These are phyloP conservation scores for Alviniconcha marisindica DNA, from an alignment of 1,140 invertebrate genomes.

Conservation along the genomic window DNA sequence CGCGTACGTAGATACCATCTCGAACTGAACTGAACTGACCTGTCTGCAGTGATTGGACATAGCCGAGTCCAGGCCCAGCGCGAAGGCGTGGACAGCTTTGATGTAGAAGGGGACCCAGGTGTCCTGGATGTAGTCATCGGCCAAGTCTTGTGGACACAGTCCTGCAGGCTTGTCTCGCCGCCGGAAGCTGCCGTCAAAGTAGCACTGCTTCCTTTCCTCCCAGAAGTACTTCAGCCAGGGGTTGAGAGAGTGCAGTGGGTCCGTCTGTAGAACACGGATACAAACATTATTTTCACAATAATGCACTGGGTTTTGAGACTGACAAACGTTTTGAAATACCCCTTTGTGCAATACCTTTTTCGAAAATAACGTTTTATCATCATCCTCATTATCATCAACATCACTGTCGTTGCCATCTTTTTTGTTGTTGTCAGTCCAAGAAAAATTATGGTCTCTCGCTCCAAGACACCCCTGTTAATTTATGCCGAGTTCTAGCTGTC, in stretches of 20 bases:
- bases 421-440: too few species aligned
- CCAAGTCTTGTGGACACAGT: background rate
- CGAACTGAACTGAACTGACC: too few species aligned
- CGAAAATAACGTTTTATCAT: too few species aligned
- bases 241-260: background rate
- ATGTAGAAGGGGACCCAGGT: slow-evolving; percentile 18
- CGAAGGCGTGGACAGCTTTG: slow-evolving; percentile 15
- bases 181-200: slow-evolving; percentile 34
- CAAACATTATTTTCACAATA: too few species aligned
- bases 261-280: background rate
- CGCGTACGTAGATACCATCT: too few species aligned
- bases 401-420: too few species aligned
- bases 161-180: slow-evolving; percentile 3
- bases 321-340: background rate
- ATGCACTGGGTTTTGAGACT: background rate
- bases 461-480: too few species aligned
- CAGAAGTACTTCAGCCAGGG: slow-evolving; percentile 39
- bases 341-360: too few species aligned
- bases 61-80: background rate
- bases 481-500: too few species aligned
- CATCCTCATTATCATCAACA: too few species aligned
- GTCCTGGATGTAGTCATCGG: slow-evolving; percentile 16
- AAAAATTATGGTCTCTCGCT: too few species aligned
- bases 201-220: slow-evolving; percentile 25
- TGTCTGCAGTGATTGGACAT: background rate